These are phyloP conservation scores for Callopanchax toddi DNA, from an alignment of 2,113 vertebrate genomes.

Conservation along the genomic window DNA sequence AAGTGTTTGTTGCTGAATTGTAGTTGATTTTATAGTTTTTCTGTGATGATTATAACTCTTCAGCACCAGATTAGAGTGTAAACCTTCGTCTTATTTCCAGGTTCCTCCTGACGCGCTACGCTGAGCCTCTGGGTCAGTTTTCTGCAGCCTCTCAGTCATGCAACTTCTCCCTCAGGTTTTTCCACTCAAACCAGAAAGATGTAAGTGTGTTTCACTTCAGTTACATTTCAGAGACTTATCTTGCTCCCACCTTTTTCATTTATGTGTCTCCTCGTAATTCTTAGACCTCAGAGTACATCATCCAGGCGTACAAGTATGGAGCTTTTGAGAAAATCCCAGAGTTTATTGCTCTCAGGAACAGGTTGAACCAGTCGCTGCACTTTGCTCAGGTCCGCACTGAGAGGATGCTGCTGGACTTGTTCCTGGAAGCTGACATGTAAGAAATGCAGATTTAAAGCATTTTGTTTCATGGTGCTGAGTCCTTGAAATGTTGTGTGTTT, in stretches of 20 bases:
- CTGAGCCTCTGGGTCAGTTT: constrained; percentile 92
- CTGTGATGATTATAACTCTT: no score
- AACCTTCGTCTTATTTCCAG: constrained; percentile 68
- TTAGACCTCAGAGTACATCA: constrained; percentile 99
- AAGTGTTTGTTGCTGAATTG: no score
- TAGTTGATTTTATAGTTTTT: no score
- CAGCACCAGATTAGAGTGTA: background rate
- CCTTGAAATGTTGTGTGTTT: background rate
- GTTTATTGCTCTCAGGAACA: constrained; percentile 95
- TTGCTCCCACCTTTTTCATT: background rate
- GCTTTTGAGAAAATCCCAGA: constrained; percentile 99
- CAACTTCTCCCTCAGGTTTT: constrained; percentile 99
- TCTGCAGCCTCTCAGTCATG: constrained; percentile 95
- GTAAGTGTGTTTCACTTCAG: constrained; percentile 79
- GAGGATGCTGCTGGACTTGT: constrained; percentile 94
- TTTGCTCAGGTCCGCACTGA: constrained; percentile 98
- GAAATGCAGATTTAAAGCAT: constrained; percentile 28
- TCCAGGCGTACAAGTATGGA: constrained; percentile 98
- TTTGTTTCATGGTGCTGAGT: no score
- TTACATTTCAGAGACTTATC: background rate
- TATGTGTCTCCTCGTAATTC: background rate
- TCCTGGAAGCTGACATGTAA: constrained; percentile 97
- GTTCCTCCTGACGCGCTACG: constrained; percentile 94
- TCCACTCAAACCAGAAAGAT: constrained; percentile 99
- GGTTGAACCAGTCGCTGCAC: constrained; percentile 96